Percentiles rank a stretch among this genome's conserved stretches.
Evolutionary conservation across 2,113 vertebrate species (phyloP).

Genomic region (Sinocyclocheilus rhinocerous): DNA sequence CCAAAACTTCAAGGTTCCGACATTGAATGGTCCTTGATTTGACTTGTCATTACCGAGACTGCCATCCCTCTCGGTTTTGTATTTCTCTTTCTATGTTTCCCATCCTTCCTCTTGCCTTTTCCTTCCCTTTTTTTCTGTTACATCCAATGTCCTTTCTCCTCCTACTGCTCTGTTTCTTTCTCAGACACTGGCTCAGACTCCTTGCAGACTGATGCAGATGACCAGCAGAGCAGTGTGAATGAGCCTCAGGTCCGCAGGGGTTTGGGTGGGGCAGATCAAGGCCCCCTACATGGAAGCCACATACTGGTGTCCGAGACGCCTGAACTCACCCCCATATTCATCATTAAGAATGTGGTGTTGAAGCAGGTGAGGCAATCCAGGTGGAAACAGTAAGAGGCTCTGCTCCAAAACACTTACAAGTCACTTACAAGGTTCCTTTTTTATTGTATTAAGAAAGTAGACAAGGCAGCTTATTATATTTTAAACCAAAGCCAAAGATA

Average conservation of each 20-base stretch:
- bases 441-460: background rate
- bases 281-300: conserved; percentile 41
- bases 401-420: background rate
- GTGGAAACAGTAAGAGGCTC: background rate
- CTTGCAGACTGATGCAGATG: conserved; percentile 67
- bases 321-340: conserved; percentile 57
- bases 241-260: conserved; percentile 43
- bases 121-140: background rate
- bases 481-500: background rate
- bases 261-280: conserved; percentile 12
- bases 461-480: background rate
- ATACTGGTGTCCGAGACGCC: conserved; percentile 6
- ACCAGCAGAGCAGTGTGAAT: conserved; percentile 56
- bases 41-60: background rate
- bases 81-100: background rate
- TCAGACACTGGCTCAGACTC: conserved; percentile 71
- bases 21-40: too few species aligned
- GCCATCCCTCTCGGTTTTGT: background rate
- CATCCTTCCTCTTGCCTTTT: background rate
- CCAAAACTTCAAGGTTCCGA: too few species aligned
- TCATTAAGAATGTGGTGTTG: conserved; percentile 65
- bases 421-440: too few species aligned
- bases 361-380: conserved; percentile 64
- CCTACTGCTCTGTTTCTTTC: background rate
- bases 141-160: background rate